Evolutionary conservation across 2,797 vertebrate genomes (phyloP).

Genomic region (Macrochelys suwanniensis): DNA sequence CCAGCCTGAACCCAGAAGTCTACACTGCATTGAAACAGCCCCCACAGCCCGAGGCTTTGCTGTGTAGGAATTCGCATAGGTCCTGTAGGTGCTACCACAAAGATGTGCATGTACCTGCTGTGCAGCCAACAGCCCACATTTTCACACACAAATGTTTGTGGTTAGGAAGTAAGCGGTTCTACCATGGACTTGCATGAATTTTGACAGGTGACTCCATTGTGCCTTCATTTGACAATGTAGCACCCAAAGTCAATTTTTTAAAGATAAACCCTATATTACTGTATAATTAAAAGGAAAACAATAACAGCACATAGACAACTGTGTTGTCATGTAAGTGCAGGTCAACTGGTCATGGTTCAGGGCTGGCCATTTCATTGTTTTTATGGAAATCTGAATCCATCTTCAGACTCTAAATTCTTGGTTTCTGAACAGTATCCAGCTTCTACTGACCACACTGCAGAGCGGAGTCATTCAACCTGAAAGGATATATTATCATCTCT

Average conservation of each 20-base stretch:
- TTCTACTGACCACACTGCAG: neutral
- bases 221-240: neutral
- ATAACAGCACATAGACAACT: neutral
- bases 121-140: neutral
- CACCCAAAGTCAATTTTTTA: neutral
- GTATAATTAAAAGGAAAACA: conserved; percentile 7
- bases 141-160: neutral
- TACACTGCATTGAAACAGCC: neutral
- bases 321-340: neutral
- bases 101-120: neutral
- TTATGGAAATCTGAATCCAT: neutral
- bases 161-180: neutral
- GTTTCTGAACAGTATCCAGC: conserved; percentile 15
- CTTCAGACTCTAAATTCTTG: neutral
- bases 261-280: neutral
- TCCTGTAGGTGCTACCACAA: conserved; percentile 7
- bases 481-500: conserved; percentile 49
- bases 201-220: neutral
- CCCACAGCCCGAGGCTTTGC: neutral
- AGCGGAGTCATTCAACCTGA: conserved; percentile 33
- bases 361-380: neutral
- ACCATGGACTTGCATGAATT: neutral
- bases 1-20: neutral
- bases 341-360: neutral
- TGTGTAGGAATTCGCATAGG: neutral